Conservation (phyloP, 2,797 vertebrate genomes). For the Amblyraja radiata region DNA sequence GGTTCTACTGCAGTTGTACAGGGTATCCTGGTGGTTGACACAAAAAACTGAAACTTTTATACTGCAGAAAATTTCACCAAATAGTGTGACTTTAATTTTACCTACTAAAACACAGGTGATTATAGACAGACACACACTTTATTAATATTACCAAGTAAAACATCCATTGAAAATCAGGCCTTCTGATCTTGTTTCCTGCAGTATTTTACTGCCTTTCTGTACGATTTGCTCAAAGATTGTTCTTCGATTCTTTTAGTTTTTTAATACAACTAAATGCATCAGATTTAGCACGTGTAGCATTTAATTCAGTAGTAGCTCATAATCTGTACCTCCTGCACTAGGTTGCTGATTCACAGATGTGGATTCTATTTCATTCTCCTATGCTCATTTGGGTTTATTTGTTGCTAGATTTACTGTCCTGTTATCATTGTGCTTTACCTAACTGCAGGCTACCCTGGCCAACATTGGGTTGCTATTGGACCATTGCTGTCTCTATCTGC, state of each 20-base stretch:
- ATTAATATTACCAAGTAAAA: neutral
- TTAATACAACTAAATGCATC: neutral
- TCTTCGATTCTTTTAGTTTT: neutral
- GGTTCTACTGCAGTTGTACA: too few species aligned
- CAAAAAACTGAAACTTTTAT: too few species aligned
- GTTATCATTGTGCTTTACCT: neutral
- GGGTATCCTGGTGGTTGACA: too few species aligned
- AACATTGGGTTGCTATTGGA: neutral
- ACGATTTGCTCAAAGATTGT: neutral
- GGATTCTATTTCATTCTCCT: neutral
- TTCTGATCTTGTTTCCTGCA: neutral
- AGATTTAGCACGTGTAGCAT: neutral
- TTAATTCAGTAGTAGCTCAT: neutral
- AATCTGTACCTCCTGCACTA: neutral
- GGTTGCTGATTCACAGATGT: neutral
- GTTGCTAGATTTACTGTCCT: neutral
- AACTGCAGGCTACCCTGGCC: neutral
- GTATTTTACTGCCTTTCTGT: neutral
- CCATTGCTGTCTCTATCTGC: neutral
- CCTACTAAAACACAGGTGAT: too few species aligned
- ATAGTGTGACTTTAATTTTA: too few species aligned
- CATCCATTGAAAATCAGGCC: neutral
- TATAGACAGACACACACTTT: neutral
- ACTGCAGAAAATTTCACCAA: too few species aligned
- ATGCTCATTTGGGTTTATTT: neutral